Percentiles rank a stretch among this genome's conserved stretches.
Evolutionary conservation across 2,113 vertebrate species (phyloP).

Genomic region (Odontophorus gujanensis): DNA sequence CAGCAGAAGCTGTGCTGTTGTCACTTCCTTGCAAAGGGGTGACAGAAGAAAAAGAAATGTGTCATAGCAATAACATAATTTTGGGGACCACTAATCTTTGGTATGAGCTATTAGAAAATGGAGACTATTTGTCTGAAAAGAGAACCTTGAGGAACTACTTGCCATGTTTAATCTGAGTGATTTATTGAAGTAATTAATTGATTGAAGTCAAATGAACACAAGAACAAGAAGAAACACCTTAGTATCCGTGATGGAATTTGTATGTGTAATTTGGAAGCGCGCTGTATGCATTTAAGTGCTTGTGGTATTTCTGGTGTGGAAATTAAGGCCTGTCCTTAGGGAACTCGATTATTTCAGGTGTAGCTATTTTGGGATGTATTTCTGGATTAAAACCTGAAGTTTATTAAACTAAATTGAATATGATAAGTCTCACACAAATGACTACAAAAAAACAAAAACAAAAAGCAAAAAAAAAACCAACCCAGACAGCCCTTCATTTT

Average conservation of each 20-base stretch:
- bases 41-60: neutral
- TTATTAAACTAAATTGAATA: neutral
- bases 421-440: accelerated
- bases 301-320: neutral
- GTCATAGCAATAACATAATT: neutral
- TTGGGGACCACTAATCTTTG: accelerated
- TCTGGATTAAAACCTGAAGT: neutral
- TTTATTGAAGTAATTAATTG: neutral
- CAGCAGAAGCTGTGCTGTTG: neutral
- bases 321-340: neutral
- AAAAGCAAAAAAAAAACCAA: neutral
- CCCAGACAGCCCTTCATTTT: neutral
- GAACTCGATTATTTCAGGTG: neutral
- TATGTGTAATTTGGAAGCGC: neutral
- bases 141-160: neutral
- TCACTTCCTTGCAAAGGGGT: neutral
- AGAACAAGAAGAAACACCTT: neutral
- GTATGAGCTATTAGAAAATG: neutral
- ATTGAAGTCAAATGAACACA: neutral
- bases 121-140: neutral
- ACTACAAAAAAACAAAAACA: neutral
- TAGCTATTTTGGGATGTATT: neutral
- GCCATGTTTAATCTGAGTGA: neutral
- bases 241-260: neutral
- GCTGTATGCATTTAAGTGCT: neutral